phyloP scores from a whole-genome alignment of 2,888 invertebrate genomes.

The Eucera pruinosa region DNA sequence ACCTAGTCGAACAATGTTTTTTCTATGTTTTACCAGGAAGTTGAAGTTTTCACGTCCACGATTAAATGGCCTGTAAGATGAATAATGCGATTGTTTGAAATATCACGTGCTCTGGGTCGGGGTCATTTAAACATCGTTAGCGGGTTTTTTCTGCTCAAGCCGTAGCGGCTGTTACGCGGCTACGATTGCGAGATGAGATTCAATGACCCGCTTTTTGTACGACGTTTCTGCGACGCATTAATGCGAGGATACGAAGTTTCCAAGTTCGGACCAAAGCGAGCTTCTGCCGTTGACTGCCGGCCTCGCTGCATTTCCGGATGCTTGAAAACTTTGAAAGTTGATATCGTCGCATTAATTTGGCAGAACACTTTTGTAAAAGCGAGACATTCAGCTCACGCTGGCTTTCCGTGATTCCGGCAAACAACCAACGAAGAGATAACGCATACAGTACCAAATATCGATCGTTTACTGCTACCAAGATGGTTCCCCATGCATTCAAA shows the following conservation, averaged over 20 bases:
- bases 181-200: conserved; percentile 37
- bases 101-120: conserved; percentile 19
- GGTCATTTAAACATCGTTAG: conserved; percentile 59
- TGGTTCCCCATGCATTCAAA: not conserved
- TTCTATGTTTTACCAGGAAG: conserved; percentile 18
- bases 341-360: conserved; percentile 46
- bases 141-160: conserved; percentile 9
- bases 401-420: not conserved
- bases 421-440: conserved; percentile 26
- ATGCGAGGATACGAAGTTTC: conserved; percentile 34
- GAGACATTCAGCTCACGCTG: conserved; percentile 7
- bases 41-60: conserved; percentile 20
- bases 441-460: conserved; percentile 11
- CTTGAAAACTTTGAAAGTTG: conserved; percentile 39
- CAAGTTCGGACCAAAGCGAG: not conserved
- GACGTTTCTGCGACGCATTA: conserved; percentile 41
- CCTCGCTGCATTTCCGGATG: conserved; percentile 39
- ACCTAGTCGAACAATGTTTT: conserved; percentile 8
- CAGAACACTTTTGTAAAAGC: conserved; percentile 30
- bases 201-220: conserved; percentile 43
- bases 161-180: conserved; percentile 13
- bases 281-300: not conserved
- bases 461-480: not conserved
- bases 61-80: conserved; percentile 52
- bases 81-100: conserved; percentile 52